Conservation (phyloP, 2,797 vertebrate genomes). For the Lerista edwardsae region DNA sequence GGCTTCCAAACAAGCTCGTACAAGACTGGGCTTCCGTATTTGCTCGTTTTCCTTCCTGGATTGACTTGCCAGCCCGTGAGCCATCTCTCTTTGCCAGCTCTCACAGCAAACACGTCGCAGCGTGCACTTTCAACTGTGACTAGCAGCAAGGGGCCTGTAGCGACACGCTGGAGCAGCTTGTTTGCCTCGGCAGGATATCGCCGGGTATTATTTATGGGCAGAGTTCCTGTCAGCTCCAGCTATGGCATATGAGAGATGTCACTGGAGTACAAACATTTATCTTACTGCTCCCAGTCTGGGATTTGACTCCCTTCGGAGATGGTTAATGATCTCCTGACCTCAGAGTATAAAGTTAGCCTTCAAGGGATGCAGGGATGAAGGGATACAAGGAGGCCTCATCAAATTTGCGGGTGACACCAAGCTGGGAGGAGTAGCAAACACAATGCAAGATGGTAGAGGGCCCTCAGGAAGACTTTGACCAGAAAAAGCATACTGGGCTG, state of each 20-base stretch:
- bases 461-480: too few relatives aligned
- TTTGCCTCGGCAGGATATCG: conserved; percentile 40
- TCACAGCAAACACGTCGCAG: background rate
- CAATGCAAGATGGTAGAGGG: too few relatives aligned
- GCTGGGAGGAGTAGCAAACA: too few relatives aligned
- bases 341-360: background rate
- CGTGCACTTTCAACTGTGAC: conserved; percentile 17
- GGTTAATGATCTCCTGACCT: conserved; percentile 26
- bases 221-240: conserved; percentile 8
- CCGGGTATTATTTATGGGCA: conserved; percentile 40
- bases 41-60: background rate
- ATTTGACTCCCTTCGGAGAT: conserved; percentile 17
- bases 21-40: background rate
- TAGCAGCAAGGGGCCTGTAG: conserved; percentile 42
- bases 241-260: background rate
- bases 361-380: too few relatives aligned
- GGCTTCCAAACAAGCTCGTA: background rate
- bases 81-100: conserved; percentile 27
- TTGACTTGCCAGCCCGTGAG: conserved; percentile 22
- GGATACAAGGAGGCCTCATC: too few relatives aligned
- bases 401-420: too few relatives aligned
- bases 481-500: too few relatives aligned
- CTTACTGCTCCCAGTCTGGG: background rate
- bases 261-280: conserved; percentile 26
- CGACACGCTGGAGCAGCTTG: background rate